A percentile compares a stretch with the other conserved stretches of the same genome.
Conservation (phyloP, 1,140 invertebrate genomes). For the Caenorhabditis latens region DNA sequence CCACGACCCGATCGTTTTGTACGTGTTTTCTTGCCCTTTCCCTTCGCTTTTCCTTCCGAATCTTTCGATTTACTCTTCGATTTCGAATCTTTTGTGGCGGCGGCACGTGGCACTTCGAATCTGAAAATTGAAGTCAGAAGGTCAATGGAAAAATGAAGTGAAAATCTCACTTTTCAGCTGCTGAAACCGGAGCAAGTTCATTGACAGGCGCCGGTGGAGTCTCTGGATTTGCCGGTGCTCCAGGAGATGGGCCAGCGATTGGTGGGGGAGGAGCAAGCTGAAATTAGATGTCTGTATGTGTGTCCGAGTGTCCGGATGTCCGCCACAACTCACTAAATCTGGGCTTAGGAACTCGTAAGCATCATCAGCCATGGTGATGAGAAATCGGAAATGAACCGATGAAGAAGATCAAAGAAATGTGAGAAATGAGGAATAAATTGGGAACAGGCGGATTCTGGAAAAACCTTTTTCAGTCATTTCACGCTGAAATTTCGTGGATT, state of each 20-base stretch:
- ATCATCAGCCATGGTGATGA: constrained; percentile 34
- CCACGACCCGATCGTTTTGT: background rate
- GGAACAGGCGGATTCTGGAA: background rate
- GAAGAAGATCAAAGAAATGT: background rate
- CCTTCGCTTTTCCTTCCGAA: background rate
- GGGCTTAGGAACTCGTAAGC: constrained; percentile 39
- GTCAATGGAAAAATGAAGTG: too few relatives aligned
- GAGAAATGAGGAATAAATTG: background rate
- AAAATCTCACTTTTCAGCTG: constrained; percentile 21
- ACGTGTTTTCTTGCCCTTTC: background rate
- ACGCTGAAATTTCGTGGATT: background rate
- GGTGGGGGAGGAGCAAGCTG: constrained; percentile 27
- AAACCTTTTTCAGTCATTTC: background rate
- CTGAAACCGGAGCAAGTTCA: constrained; percentile 27
- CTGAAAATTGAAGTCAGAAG: background rate
- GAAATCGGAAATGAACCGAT: constrained; percentile 15
- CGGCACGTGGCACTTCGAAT: constrained; percentile 6
- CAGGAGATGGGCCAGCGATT: background rate
- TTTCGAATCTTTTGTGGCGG: background rate
- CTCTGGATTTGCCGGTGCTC: background rate
- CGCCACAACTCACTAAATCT: constrained; percentile 17
- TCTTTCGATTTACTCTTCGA: constrained; percentile 34
- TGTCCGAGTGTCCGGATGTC: too few relatives aligned
- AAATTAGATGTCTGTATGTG: background rate
- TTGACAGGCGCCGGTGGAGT: background rate